Evolutionary conservation across 2,797 vertebrate species (phyloP), one percentile per base, ranked within the genome.

Genomic region (Yasuhikotakia modesta): DNA sequence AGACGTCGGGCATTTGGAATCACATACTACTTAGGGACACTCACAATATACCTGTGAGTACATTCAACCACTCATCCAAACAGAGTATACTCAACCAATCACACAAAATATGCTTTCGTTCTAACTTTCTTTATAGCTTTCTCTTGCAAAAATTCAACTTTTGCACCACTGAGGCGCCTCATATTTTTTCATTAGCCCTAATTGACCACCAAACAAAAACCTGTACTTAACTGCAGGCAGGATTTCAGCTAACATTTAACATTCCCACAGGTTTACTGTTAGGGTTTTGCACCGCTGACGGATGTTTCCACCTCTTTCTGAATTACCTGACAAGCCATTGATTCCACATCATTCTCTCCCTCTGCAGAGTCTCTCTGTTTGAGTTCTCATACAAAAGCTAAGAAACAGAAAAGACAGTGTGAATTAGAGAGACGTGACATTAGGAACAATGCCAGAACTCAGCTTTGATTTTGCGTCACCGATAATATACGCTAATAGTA

Each of bases 311-410:
- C 85, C 85, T 67, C 79, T 85, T 85, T 87, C 86, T 82, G 71
- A 55, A 1, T 81, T 81, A 82, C 83, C 64, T 84, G 88, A 86
- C 82, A 73, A 87, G 84, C 84, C 84, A 92, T 92, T 88, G 91
- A 92, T 89, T 91, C 86, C 88, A 82, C 87, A 86, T 81, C 82
- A 79, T 85, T 83, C 72, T 13, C 64, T 27, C 53, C 73, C 71
- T 80, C 60, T 73, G 79, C 16, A 76, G 77, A 61, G 70, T 73
- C 19, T 79, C 5, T 58, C 50, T 39, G 73, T 87, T 91, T 90
- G 79, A 87, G 89, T 86, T 86, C 4, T 14, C 52, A 69, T 85
- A 87, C 87, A 92, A 92, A 90, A 87, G 67, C 4, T 88, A 13
- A 55, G 85, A 90, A 90, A 87, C 86, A 84, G 77, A 24, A 16